Evolutionary conservation across 2,113 vertebrate genomes (phyloP).

Genomic region (Cinclus mexicanus): DNA sequence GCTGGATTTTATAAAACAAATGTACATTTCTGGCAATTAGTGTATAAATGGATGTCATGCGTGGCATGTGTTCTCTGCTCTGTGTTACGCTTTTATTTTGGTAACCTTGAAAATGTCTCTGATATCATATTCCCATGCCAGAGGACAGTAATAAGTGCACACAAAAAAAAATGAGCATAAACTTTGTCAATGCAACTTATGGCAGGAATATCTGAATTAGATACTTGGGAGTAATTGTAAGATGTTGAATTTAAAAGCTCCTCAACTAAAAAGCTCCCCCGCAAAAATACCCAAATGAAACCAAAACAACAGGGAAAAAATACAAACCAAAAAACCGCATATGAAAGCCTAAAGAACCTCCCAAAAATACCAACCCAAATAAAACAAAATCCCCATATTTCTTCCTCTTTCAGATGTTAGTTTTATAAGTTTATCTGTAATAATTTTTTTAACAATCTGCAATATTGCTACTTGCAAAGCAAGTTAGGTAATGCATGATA

Average conservation of each 20-base stretch:
- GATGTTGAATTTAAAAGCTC: not conserved
- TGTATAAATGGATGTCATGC: not conserved
- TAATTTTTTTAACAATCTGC: not conserved
- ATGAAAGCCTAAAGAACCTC: not conserved
- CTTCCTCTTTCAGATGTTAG: not conserved
- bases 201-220: not conserved
- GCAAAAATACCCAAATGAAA: not conserved
- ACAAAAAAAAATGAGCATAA: not conserved
- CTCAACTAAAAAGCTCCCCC: not conserved
- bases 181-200: not conserved
- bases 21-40: not conserved
- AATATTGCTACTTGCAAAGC: not conserved
- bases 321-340: not conserved
- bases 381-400: fast-evolving
- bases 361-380: not conserved
- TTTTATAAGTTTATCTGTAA: not conserved
- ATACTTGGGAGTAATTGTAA: not conserved
- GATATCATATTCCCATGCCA: not conserved
- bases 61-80: not conserved
- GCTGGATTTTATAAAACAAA: not conserved
- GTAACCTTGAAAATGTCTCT: conserved; percentile 11
- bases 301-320: not conserved
- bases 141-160: not conserved
- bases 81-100: conserved; percentile 11
- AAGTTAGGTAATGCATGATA: not conserved